Percentiles rank a stretch among this genome's conserved stretches.
phyloP scores from a whole-genome alignment of 2,888 invertebrate genomes.

The Orthosia gothica region DNA sequence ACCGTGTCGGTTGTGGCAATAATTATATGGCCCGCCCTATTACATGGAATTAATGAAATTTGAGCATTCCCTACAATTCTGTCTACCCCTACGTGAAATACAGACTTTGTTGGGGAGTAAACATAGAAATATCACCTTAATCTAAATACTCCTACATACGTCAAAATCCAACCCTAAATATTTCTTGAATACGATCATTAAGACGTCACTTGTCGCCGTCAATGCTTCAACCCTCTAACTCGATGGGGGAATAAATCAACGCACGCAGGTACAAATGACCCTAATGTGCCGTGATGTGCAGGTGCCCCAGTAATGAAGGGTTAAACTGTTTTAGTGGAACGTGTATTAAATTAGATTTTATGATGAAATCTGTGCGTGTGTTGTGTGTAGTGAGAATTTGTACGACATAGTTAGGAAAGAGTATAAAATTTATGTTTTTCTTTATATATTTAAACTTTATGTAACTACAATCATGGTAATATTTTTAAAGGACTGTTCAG shows the following conservation, averaged over 20 bases:
- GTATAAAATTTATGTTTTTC: too few relatives aligned
- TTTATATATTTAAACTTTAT: too few relatives aligned
- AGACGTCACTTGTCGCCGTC: constrained; percentile 31
- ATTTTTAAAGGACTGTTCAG: too few relatives aligned
- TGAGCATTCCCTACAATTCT: too few relatives aligned
- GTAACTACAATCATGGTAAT: too few relatives aligned
- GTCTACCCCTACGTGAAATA: too few relatives aligned
- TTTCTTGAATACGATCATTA: constrained; percentile 39
- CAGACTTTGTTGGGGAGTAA: too few relatives aligned
- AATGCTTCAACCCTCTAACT: constrained; percentile 37
- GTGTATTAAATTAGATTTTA: constrained; percentile 32
- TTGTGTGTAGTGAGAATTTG: neutral
- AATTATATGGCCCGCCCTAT: too few relatives aligned
- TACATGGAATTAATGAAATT: too few relatives aligned
- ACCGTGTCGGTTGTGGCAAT: too few relatives aligned
- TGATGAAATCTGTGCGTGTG: neutral
- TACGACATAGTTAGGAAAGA: too few relatives aligned
- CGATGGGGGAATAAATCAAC: constrained; percentile 61
- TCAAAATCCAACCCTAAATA: neutral
- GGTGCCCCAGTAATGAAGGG: constrained; percentile 58
- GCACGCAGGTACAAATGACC: constrained; percentile 61
- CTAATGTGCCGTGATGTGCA: constrained; percentile 60
- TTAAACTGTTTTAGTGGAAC: constrained; percentile 48
- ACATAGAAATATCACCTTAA: too few relatives aligned
- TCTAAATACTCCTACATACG: neutral